Conservation (phyloP, 2,888 invertebrate species). For the Tenthredo mesomela region DNA sequence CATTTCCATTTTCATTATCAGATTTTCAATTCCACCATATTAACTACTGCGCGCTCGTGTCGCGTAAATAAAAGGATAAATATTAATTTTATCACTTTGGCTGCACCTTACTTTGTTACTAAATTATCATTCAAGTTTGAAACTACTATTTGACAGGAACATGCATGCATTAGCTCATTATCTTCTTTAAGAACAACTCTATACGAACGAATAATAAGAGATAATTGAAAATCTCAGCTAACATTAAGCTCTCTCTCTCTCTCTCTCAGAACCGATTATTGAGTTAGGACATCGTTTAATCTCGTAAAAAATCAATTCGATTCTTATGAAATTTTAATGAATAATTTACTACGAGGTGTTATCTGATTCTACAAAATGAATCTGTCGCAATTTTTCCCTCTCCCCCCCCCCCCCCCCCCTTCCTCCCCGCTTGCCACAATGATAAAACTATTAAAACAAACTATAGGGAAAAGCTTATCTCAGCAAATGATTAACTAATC, state of each 20-base stretch:
- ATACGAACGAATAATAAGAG: not conserved
- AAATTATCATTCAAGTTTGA: not conserved
- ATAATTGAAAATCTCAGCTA: not conserved
- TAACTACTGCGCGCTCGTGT: not conserved
- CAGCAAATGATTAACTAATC: slow-evolving; percentile 7
- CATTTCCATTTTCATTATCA: not conserved
- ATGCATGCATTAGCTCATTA: slow-evolving; percentile 35
- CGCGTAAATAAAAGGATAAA: slow-evolving; percentile 10
- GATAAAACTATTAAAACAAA: not conserved
- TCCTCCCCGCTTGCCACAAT: too few relatives aligned
- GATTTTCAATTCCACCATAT: slow-evolving; percentile 22
- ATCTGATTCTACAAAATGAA: not conserved
- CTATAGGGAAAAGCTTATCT: not conserved
- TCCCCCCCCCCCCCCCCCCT: too few relatives aligned
- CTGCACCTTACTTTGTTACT: not conserved
- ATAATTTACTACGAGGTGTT: not conserved
- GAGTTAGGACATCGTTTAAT: not conserved
- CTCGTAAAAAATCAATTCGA: not conserved
- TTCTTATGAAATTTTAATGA: not conserved
- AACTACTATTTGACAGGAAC: slow-evolving; percentile 49
- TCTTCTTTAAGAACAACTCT: slow-evolving; percentile 4
- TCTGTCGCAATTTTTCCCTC: slow-evolving; percentile 1
- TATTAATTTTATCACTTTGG: not conserved
- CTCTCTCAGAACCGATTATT: not conserved
- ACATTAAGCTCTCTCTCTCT: not conserved